Conservation (phyloP, 2,888 invertebrate genomes). For the Steinernema carpocapsae region DNA sequence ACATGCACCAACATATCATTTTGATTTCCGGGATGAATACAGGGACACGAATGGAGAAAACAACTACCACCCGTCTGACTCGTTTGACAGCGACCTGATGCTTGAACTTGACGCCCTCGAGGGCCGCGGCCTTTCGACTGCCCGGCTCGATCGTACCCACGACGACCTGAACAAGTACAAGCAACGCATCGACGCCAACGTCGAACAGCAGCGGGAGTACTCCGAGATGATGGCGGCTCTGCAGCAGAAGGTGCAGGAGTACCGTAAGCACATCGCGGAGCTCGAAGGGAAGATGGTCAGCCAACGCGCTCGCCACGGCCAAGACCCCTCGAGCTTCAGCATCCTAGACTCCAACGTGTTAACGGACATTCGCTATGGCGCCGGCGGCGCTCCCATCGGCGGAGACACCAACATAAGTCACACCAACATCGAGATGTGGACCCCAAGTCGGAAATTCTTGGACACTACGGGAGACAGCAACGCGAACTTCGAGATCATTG, state of each 20-base stretch:
- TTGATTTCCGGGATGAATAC: slow-evolving; percentile 48
- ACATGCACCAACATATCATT: slow-evolving; percentile 36
- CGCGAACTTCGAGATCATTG: slow-evolving; percentile 64
- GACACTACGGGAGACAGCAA: slow-evolving; percentile 58
- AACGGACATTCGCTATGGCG: background rate
- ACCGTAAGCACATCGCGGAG: slow-evolving; percentile 66
- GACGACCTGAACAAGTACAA: slow-evolving; percentile 67
- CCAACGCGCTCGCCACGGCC: slow-evolving; percentile 43
- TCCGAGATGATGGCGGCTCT: slow-evolving; percentile 66
- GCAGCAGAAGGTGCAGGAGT: slow-evolving; percentile 66
- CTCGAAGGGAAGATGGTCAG: slow-evolving; percentile 60
- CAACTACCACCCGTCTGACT: slow-evolving; percentile 61
- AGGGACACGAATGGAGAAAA: slow-evolving; percentile 68
- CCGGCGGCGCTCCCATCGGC: slow-evolving; percentile 11
- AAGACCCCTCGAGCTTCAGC: slow-evolving; percentile 18
- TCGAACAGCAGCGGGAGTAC: slow-evolving; percentile 66
- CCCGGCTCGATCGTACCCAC: slow-evolving; percentile 64
- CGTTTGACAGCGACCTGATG: slow-evolving; percentile 63
- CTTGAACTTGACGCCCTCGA: slow-evolving; percentile 39
- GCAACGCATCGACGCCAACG: slow-evolving; percentile 67
- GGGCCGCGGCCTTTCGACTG: slow-evolving; percentile 48
- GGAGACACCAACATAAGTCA: slow-evolving; percentile 24
- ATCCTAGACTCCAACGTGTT: slow-evolving; percentile 24
- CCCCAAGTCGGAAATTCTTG: slow-evolving; percentile 27
- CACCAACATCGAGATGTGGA: slow-evolving; percentile 41